phyloP scores from a whole-genome alignment of 2,888 invertebrate species.

The Hesperia comma region DNA sequence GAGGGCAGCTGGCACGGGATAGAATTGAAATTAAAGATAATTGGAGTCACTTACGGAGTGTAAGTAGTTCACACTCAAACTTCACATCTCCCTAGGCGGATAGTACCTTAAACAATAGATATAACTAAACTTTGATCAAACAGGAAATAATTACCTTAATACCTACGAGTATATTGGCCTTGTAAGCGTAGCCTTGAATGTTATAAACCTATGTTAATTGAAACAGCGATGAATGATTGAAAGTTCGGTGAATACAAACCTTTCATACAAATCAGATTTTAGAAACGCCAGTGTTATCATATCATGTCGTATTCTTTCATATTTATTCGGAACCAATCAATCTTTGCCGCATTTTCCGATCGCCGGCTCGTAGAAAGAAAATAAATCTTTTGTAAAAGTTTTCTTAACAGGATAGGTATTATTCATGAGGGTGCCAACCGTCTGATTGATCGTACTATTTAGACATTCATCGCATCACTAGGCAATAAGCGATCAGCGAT shows the following conservation, averaged over 20 bases:
- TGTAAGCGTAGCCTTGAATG: not conserved
- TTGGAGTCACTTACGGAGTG: too few relatives aligned
- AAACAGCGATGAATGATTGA: not conserved
- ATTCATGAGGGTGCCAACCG: constrained; percentile 77
- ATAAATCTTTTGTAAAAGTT: constrained; percentile 81
- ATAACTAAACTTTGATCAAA: too few relatives aligned
- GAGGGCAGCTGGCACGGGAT: too few relatives aligned
- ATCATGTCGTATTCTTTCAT: constrained; percentile 58
- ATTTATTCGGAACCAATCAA: constrained; percentile 79
- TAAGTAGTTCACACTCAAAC: too few relatives aligned
- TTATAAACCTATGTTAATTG: not conserved
- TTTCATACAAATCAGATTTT: constrained; percentile 18
- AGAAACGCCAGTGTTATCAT: constrained; percentile 38
- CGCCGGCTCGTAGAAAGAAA: constrained; percentile 64
- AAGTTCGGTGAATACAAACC: not conserved
- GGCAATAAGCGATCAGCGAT: constrained; percentile 3
- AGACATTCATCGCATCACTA: constrained; percentile 31
- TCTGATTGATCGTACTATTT: constrained; percentile 76
- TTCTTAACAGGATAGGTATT: constrained; percentile 74
- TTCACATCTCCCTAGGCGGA: too few relatives aligned
- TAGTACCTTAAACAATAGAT: too few relatives aligned
- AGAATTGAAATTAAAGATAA: too few relatives aligned
- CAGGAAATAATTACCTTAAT: too few relatives aligned
- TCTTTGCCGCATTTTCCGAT: constrained; percentile 72
- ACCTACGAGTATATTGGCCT: not conserved